Base-by-base conservation (phyloP, 2,797 vertebrate genomes). In the Sebastes diaconus region DNA sequence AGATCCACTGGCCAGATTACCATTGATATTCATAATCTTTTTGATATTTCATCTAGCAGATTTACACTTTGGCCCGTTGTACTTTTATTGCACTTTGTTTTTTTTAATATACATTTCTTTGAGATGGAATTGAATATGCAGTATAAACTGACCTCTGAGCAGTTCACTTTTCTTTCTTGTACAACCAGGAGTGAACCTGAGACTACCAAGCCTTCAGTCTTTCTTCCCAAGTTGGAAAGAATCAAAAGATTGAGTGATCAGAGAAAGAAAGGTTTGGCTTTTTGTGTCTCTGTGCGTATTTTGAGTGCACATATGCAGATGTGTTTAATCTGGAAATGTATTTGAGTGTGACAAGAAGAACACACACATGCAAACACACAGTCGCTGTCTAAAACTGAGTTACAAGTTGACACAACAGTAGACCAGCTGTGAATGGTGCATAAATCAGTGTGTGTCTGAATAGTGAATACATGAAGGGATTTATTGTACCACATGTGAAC, bases 401-500 rank as follows among this genome's bases (percentile, higher is more conserved):
- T 84, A 79, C 60, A 76, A 73, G 73, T 79, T 85, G 72, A 91
- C 50, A 74, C 57, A 78, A 73, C 73, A 72, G 57, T 32, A 29
- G 22, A 88, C 32, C 84, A 79, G 70, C 61, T 80, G 84, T 46
- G 50, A 88, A 68, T 76, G 72, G 76, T 27, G 83, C n/a, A 30
- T 91, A 55, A 80, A 86, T 88, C 78, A 65, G 54, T 58, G 54
- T 57, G 58, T 75, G 59, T 66, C 24, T 69, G 68, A 83, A 73
- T 46, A 50, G 16, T 68, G 57, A 54, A 70, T 75, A 57, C 42
- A 80, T 60, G 50, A 13, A 34, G 58, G 57, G 83, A 90, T 88
- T 85, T 83, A 85, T 77, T 79, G 69, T 75, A 70, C 42, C 66
- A 77, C 68, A 80, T 90, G 87, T 84, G 70, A 75, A 79, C 71